Conservation (phyloP, 2,888 invertebrate species). For the Plebejus anna region DNA sequence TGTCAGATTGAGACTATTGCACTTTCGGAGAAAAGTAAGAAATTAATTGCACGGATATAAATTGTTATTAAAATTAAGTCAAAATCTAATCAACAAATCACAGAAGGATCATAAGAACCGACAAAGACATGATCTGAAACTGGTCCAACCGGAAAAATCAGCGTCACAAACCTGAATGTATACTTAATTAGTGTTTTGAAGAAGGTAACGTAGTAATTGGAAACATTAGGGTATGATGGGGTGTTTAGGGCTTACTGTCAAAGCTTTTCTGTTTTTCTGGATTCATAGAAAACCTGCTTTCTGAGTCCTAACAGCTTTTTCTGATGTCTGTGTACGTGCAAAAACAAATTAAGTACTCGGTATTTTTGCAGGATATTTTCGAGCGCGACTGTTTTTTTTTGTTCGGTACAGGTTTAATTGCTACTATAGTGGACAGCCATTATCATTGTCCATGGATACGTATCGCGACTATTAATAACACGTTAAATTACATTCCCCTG, state of each 20-base stretch:
- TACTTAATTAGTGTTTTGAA: too few species aligned
- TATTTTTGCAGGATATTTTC: conserved; percentile 15
- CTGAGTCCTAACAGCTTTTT: background rate
- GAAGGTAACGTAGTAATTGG: background rate
- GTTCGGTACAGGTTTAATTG: conserved; percentile 39
- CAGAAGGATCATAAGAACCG: background rate
- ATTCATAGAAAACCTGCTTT: background rate
- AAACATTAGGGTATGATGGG: background rate
- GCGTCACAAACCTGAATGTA: background rate
- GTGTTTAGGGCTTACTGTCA: background rate
- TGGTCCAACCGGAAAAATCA: background rate
- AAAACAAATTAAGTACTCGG: background rate
- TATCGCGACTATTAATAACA: conserved; percentile 40
- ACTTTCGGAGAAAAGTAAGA: background rate
- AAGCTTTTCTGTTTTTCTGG: too few species aligned
- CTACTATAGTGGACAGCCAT: conserved; percentile 38
- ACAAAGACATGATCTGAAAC: background rate
- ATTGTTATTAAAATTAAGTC: background rate
- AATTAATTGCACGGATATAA: background rate
- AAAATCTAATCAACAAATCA: background rate
- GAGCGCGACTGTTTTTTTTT: conserved; percentile 20
- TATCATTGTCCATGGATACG: conserved; percentile 37
- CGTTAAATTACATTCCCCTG: conserved; percentile 35
- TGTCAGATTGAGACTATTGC: background rate
- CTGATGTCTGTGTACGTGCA: background rate